Evolutionary conservation across 2,888 invertebrate genomes (phyloP).

Genomic region (Drosophila meridiana): DNA sequence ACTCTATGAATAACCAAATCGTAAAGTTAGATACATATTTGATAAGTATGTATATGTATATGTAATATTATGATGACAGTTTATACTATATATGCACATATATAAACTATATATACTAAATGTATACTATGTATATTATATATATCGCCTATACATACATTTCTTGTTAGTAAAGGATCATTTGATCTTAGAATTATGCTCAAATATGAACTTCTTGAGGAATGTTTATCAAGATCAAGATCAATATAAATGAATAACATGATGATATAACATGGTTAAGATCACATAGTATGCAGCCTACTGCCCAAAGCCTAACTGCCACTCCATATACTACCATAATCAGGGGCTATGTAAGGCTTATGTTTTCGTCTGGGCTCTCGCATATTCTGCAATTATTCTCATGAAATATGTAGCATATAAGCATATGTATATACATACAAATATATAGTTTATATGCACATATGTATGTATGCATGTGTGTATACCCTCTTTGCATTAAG

Average conservation of each 20-base stretch:
- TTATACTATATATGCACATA: not conserved
- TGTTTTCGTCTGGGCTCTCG: not conserved
- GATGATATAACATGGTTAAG: not conserved
- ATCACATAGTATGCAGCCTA: not conserved
- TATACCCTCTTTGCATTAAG: constrained; percentile 3
- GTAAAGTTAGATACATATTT: not conserved
- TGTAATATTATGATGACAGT: too few relatives aligned
- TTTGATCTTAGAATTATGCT: not conserved
- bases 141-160: not conserved
- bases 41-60: too few relatives aligned
- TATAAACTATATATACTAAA: not conserved
- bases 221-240: not conserved
- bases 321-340: not conserved
- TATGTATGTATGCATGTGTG: not conserved
- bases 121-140: not conserved
- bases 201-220: not conserved
- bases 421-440: not conserved
- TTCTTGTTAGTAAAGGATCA: not conserved
- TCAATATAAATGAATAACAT: not conserved
- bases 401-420: constrained; percentile 3
- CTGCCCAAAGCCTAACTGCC: not conserved
- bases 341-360: constrained; percentile 1
- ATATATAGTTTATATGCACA: not conserved
- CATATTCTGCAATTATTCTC: not conserved
- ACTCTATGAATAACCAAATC: not conserved